Evolutionary conservation across 2,113 vertebrate species (phyloP).

Genomic region (Globicephala melas): DNA sequence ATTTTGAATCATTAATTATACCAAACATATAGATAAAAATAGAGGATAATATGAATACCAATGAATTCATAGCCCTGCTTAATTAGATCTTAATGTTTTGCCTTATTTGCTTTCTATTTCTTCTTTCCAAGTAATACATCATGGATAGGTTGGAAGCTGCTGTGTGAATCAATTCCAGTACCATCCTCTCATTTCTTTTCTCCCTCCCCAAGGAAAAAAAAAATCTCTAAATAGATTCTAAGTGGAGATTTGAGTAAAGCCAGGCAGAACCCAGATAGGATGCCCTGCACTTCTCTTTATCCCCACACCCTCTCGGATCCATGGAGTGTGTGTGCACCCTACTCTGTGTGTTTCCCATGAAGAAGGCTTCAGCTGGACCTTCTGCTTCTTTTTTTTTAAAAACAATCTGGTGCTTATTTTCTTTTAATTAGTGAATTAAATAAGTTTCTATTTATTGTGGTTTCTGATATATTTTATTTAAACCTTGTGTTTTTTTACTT

Average conservation of each 20-base stretch:
- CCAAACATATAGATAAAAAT: background rate
- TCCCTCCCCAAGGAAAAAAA: background rate
- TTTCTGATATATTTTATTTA: background rate
- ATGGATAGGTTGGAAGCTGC: background rate
- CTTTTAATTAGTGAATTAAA: background rate
- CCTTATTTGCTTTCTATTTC: background rate
- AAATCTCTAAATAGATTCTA: background rate
- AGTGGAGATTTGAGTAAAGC: background rate
- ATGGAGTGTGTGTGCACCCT: rapidly evolving
- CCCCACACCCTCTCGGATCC: rapidly evolving
- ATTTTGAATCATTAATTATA: background rate
- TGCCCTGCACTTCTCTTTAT: rapidly evolving
- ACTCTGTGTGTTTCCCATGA: background rate
- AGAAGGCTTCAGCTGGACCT: background rate
- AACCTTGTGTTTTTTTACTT: background rate
- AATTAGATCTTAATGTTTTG: background rate
- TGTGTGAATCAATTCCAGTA: background rate
- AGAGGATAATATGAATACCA: background rate
- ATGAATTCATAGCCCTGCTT: background rate
- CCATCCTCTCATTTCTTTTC: background rate
- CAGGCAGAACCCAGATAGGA: too few relatives aligned
- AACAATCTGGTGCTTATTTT: background rate
- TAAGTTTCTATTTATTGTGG: background rate
- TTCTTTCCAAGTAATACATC: background rate
- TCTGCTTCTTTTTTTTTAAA: background rate